Conservation (phyloP, 92 coral and sea anemone species). For the Micromussa lordhowensis region DNA sequence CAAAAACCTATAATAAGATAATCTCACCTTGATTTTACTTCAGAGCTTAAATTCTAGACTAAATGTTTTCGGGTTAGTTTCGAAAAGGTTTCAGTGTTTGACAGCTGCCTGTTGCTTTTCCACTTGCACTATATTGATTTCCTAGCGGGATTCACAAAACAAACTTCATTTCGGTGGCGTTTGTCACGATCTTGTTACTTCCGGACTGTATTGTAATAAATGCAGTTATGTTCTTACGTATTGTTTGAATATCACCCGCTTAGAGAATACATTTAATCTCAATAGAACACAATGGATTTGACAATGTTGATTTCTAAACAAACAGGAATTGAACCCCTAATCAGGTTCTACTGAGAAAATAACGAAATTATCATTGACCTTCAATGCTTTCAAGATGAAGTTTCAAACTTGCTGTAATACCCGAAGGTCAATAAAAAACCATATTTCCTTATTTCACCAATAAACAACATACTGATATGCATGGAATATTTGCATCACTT, state of each 20-base stretch:
- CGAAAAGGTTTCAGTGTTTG: background rate
- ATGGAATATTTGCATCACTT: background rate
- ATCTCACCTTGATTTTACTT: background rate
- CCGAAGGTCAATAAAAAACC: background rate
- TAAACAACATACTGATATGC: background rate
- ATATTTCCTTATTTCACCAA: background rate
- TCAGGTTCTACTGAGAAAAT: slow-evolving; percentile 28
- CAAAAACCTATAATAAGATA: background rate
- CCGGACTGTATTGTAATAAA: slow-evolving; percentile 1
- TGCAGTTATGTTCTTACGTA: slow-evolving; percentile 12
- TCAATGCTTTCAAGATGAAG: background rate
- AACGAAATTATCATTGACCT: slow-evolving; percentile 9
- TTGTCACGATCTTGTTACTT: slow-evolving; percentile 11
- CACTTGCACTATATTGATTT: slow-evolving; percentile 26
- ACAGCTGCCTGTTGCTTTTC: slow-evolving; percentile 2
- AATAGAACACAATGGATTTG: slow-evolving; percentile 1
- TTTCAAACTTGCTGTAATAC: background rate
- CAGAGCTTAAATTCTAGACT: background rate
- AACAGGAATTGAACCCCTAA: slow-evolving; percentile 23
- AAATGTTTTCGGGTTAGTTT: background rate
- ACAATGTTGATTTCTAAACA: slow-evolving; percentile 10
- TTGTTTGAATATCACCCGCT: slow-evolving; percentile 38
- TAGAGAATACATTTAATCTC: slow-evolving; percentile 26
- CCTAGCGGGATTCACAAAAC: slow-evolving; percentile 24
- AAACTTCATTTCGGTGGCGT: slow-evolving; percentile 13